A percentile compares a stretch with the other conserved stretches of the same genome.
Conservation (phyloP, 2,888 invertebrate genomes). For the Copidosoma aretas region DNA sequence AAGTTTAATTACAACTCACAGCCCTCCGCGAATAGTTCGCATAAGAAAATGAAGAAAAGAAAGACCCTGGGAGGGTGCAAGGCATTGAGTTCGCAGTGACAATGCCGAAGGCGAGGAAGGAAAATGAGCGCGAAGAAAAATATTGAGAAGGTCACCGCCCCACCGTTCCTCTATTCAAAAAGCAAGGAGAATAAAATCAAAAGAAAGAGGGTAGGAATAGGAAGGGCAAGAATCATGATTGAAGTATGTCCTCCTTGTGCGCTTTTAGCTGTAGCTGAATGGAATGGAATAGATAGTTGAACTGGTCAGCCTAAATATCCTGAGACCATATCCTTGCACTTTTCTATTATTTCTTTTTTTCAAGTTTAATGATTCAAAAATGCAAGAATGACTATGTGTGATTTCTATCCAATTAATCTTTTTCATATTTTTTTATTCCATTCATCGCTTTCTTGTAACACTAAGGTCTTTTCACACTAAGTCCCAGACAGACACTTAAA, state of each 20-base stretch:
- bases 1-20: no score
- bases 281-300: slow-evolving; percentile 42
- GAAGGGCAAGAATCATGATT: slow-evolving; percentile 23
- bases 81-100: slow-evolving; percentile 1
- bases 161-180: not conserved
- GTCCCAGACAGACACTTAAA: not conserved
- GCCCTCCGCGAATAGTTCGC: not conserved
- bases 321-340: slow-evolving; percentile 43
- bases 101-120: slow-evolving; percentile 6
- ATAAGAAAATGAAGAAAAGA: no score
- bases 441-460: not conserved
- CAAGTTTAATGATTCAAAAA: slow-evolving; percentile 17
- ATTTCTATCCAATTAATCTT: not conserved
- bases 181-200: slow-evolving; percentile 3
- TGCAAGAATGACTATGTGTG: not conserved
- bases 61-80: no score
- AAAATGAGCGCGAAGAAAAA: not conserved
- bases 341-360: slow-evolving; percentile 34
- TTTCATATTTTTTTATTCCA: not conserved
- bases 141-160: not conserved
- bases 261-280: slow-evolving; percentile 44
- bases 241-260: slow-evolving; percentile 30
- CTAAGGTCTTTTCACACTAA: not conserved
- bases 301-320: slow-evolving; percentile 8
- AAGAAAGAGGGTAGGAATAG: not conserved